Evolutionary conservation across 35 echinoderm and acorn worm species (phyloP), one percentile per base, ranked within the genome.

Genomic region (Hemicentrotus pulcherrimus): DNA sequence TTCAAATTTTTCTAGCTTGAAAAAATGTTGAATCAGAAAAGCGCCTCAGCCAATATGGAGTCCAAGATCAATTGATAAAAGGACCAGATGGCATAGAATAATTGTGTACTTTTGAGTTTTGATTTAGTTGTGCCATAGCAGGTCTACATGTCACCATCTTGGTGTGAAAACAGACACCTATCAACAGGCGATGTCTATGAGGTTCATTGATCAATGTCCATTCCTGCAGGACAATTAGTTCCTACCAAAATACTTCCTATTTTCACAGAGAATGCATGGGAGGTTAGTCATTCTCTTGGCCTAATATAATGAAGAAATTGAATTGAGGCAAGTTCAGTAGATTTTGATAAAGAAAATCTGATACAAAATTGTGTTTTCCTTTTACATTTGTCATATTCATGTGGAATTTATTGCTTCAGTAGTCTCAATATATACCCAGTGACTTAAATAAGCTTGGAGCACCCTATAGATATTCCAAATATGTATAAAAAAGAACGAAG

Each of bases 81-180:
- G 65, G 65, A 78, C 65, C 65, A 78, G 65, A 78, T 78, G 65
- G 65, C 18, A 22, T 78, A 78, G 65, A 78, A 78, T 78, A 78
- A n/a, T 78, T 78, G 65, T 78, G 65, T 78, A 78, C 65, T 78
- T 78, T 78, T 78, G 65, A 78, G 65, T 78, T 78, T 78, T 22
- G 22, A 78, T 78, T 78, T n/a, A 28, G 50, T 28, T 22, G 65
- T 22, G 5, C 28, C 28, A n/a, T 78, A 78, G 22, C 65, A 28
- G 65, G 65, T 78, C 65, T 78, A n/a, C 22, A 78, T 59, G 65
- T 78, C 65, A 78, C 65, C 65, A 78, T 78, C 65, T 28, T 8
- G 65, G 65, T 78, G 65, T 78, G 65, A 78, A 78, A 78, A 28
- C 19, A 24, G 22, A 78, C 65, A 78, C 65, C 24, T 7, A 78